A percentile compares a stretch with the other conserved stretches of the same genome.
phyloP scores from a whole-genome alignment of 2,113 vertebrate species.

The Dolichallabes microphthalmus region DNA sequence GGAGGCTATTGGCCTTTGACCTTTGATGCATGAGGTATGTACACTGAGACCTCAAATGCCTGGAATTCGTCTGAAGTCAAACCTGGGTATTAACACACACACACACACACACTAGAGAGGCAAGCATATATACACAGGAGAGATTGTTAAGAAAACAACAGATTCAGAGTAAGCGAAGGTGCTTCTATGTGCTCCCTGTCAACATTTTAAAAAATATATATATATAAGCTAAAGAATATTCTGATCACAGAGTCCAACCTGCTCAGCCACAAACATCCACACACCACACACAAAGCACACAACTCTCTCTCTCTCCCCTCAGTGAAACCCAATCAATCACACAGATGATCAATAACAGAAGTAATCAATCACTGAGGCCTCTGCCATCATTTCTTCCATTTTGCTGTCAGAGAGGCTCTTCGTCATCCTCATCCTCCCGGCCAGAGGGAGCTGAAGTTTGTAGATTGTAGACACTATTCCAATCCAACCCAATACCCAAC shows the following conservation, averaged over 20 bases:
- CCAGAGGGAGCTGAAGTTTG: slow-evolving; percentile 18
- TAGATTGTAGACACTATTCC: slow-evolving; percentile 1
- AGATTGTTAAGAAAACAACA: slow-evolving; percentile 23
- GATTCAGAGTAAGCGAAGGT: not conserved
- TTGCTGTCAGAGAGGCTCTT: slow-evolving; percentile 32
- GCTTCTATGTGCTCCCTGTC: not conserved
- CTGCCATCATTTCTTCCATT: slow-evolving; percentile 24
- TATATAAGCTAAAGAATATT: not conserved
- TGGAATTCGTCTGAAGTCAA: slow-evolving; percentile 63
- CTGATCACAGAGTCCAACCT: not conserved
- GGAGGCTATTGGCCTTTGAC: slow-evolving; percentile 78
- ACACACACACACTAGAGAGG: slow-evolving; percentile 22
- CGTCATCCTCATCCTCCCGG: slow-evolving; percentile 37
- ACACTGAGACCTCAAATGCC: slow-evolving; percentile 62
- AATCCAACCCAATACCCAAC: not conserved
- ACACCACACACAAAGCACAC: slow-evolving; percentile 27
- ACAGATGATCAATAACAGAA: slow-evolving; percentile 42
- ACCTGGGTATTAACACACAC: slow-evolving; percentile 46
- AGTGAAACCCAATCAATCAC: slow-evolving; percentile 44
- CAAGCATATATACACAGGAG: slow-evolving; percentile 11
- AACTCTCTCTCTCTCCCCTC: slow-evolving; percentile 5
- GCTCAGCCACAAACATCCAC: not conserved
- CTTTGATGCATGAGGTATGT: slow-evolving; percentile 71
- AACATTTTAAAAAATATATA: too few species aligned
- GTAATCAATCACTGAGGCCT: slow-evolving; percentile 43